These are phyloP conservation scores for Papio anubis DNA, from an alignment of 2,113 vertebrate species.

Conservation along the genomic window DNA sequence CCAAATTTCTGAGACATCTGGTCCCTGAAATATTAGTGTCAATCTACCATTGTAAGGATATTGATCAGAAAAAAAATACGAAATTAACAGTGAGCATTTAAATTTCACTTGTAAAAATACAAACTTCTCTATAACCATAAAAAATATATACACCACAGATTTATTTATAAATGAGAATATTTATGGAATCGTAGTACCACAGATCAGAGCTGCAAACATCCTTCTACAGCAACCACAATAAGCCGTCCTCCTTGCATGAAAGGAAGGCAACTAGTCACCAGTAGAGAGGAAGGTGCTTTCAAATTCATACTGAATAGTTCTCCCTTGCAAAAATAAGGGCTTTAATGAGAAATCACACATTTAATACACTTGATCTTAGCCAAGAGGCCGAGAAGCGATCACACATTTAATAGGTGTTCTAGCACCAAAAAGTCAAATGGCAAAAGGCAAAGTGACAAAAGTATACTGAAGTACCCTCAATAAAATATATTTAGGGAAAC, in stretches of 20 bases:
- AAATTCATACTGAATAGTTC: not conserved
- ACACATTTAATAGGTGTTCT: not conserved
- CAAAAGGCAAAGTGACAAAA: not conserved
- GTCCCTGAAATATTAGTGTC: constrained; percentile 6
- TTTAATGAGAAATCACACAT: not conserved
- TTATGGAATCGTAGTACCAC: not conserved
- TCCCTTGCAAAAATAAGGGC: not conserved
- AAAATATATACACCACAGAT: not conserved
- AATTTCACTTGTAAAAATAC: constrained; percentile 43
- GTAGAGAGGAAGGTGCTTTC: not conserved
- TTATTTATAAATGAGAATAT: not conserved
- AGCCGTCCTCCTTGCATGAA: not conserved
- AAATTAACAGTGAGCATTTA: constrained; percentile 27
- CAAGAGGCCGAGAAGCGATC: not conserved
- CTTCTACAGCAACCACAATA: not conserved
- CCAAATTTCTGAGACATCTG: constrained; percentile 6
- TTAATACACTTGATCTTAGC: not conserved
- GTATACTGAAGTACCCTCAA: not conserved
- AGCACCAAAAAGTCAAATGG: not conserved
- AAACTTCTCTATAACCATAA: constrained; percentile 25
- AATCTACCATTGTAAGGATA: not conserved
- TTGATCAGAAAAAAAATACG: constrained; percentile 16
- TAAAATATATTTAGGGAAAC: not conserved
- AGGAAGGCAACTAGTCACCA: not conserved
- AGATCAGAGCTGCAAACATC: not conserved